Evolutionary conservation across 2,797 vertebrate genomes (phyloP).

Genomic region (Alcedo atthis): DNA sequence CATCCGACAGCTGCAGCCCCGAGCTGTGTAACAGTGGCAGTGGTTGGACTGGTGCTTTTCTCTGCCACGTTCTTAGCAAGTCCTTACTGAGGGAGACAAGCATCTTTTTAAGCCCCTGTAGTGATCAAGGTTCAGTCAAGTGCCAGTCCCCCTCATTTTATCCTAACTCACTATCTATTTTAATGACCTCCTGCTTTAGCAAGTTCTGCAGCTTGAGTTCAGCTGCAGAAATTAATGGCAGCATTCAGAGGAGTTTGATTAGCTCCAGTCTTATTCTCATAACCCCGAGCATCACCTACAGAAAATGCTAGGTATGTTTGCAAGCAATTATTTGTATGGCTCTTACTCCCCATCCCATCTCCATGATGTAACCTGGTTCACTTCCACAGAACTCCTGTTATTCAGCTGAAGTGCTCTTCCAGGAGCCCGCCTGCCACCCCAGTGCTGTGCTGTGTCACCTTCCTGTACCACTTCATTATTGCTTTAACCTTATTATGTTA

Average conservation of each 20-base stretch:
- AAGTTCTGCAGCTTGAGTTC: background rate
- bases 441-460: background rate
- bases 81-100: background rate
- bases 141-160: background rate
- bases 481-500: slow-evolving; percentile 31
- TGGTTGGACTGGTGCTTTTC: background rate
- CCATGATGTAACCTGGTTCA: background rate
- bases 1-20: background rate
- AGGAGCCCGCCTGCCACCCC: accelerated
- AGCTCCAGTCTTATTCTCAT: background rate
- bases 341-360: background rate
- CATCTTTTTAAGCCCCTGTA: background rate
- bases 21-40: accelerated
- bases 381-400: accelerated
- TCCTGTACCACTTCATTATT: background rate
- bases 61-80: background rate
- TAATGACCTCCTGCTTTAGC: background rate
- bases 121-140: background rate
- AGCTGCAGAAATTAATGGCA: slow-evolving; percentile 7
- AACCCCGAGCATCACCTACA: background rate
- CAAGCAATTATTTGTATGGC: background rate
- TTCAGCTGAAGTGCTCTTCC: background rate
- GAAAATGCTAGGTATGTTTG: background rate
- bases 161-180: background rate
- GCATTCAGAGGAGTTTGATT: background rate